Base-by-base conservation (phyloP, 2,797 vertebrate genomes). In the Alfaro cultratus region DNA sequence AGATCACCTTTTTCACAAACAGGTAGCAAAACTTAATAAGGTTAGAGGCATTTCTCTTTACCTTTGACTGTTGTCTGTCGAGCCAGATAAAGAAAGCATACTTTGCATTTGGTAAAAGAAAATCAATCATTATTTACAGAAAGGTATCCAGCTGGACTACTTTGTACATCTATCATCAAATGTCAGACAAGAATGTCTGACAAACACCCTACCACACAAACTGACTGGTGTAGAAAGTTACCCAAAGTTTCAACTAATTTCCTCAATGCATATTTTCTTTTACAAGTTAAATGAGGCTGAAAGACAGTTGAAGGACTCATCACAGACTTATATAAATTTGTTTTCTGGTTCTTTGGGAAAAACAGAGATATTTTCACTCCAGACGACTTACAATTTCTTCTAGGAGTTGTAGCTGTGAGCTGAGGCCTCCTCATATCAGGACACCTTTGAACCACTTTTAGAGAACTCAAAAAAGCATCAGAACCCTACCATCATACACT, bases 51-150 rank as follows among this genome's bases (percentile, higher is more conserved):
- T 67, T 57, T 81, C 82, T 82, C 82, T 91, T 78, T 36, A 87
- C 73, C 75, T 74, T 57, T 91, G 91, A 90, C 88, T 92, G 89
- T 86, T 64, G 73, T 62, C 62, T 41, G 79, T 70, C 47, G 43
- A 68, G 74, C 60, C 85, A 53, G 46, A 13, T 49, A 55, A 83
- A 62, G 55, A 53, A 15, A 0, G 9, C 47, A 64, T 10, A 82
- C 79, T 64, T 78, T 57, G 39, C 60, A 57, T 76, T 55, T 80
- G 79, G 85, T 86, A 87, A 87, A 76, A 84, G 31, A 79, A 53
- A 51, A 6, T 74, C 53, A 78, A 39, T 79, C 41, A 77, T 49
- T 36, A 15, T 76, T 8, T 36, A 6, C 45, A 53, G 75, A 51
- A 81, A n/a, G 67, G 11, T 62, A 36, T 57, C 46, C 53, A 72